These are phyloP conservation scores for Smithornis capensis DNA, from an alignment of 2,113 vertebrate genomes.

Conservation along the genomic window DNA sequence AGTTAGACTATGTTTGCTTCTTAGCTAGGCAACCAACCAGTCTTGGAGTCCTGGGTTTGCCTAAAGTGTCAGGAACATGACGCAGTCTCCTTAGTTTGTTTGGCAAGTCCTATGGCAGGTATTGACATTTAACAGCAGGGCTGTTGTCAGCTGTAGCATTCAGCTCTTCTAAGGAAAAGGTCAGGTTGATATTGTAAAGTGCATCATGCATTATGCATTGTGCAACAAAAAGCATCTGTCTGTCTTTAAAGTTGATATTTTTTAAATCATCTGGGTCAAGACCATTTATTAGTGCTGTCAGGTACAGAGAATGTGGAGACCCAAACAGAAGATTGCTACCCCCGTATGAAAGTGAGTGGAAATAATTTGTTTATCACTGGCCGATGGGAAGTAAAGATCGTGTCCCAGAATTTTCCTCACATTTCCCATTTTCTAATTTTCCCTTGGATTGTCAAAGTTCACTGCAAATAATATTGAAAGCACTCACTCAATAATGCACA, in stretches of 20 bases:
- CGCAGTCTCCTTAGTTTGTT: background rate
- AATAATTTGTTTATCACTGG: background rate
- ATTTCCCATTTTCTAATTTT: background rate
- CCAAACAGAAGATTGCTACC: background rate
- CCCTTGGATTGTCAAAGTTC: background rate
- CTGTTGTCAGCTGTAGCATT: constrained; percentile 4
- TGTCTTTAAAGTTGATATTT: background rate
- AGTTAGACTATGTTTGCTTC: background rate
- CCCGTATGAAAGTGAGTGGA: background rate
- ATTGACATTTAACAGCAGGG: constrained; percentile 26
- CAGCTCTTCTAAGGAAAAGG: constrained; percentile 5
- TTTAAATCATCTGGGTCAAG: background rate
- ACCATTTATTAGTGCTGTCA: background rate
- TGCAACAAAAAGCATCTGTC: background rate
- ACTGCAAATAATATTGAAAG: background rate
- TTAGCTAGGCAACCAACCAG: constrained; percentile 28
- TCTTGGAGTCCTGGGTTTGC: background rate
- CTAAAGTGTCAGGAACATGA: background rate
- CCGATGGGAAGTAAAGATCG: background rate
- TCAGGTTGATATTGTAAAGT: constrained; percentile 1
- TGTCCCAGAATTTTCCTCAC: background rate
- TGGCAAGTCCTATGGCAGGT: background rate
- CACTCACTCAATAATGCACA: background rate
- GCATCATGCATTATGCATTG: background rate
- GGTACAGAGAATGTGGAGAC: background rate